A percentile compares a stretch with the other conserved stretches of the same genome.
Conservation (phyloP, 2,888 invertebrate species). For the Andrena praecox region DNA sequence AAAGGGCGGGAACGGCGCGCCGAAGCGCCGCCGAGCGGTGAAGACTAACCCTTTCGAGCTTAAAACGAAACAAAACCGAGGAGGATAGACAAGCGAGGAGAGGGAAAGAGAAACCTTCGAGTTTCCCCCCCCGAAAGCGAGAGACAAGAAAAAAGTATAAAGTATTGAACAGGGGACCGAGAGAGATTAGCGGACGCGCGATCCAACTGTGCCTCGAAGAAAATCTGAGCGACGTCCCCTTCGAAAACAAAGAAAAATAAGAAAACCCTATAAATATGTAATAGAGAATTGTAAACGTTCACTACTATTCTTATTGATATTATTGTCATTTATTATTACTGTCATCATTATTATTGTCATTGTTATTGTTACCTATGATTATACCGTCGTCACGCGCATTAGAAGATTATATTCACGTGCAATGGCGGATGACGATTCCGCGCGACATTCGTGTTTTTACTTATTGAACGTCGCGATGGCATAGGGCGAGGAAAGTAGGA, state of each 20-base stretch:
- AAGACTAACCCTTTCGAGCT: constrained; percentile 44
- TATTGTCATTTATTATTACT: constrained; percentile 63
- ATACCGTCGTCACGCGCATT: constrained; percentile 45
- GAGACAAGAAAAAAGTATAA: background rate
- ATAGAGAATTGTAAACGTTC: constrained; percentile 66
- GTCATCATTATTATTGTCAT: constrained; percentile 66
- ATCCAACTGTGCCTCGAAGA: constrained; percentile 64
- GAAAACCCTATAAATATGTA: constrained; percentile 46
- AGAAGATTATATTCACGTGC: constrained; percentile 55
- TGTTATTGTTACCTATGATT: constrained; percentile 63
- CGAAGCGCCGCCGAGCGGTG: constrained; percentile 1
- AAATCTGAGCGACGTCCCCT: constrained; percentile 66
- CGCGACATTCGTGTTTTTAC: constrained; percentile 64
- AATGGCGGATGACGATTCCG: constrained; percentile 47
- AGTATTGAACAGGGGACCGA: constrained; percentile 5
- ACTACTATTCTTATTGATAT: constrained; percentile 66
- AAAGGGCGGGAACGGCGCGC: constrained; percentile 11
- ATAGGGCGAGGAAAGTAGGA: background rate
- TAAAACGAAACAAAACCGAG: constrained; percentile 33
- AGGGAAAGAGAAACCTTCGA: constrained; percentile 14
- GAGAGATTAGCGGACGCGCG: constrained; percentile 49
- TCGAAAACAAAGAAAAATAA: constrained; percentile 40
- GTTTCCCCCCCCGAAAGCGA: constrained; percentile 4
- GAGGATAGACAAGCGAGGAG: background rate
- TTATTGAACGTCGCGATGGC: constrained; percentile 54